Percentiles rank a stretch among this genome's conserved stretches.
phyloP scores from a whole-genome alignment of 2,888 invertebrate genomes.

The Empis stercorea region DNA sequence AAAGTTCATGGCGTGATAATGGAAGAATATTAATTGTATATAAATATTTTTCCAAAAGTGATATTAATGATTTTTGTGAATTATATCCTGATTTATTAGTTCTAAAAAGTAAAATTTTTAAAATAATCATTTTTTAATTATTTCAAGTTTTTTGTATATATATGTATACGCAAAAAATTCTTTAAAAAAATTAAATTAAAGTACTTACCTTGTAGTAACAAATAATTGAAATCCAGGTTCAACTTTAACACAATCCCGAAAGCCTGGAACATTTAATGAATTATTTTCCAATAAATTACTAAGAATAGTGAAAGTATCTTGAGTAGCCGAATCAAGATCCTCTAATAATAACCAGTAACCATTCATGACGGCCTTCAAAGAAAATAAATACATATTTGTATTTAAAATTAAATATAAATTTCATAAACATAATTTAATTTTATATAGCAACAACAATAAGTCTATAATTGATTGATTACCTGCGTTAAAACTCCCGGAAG shows the following conservation, averaged over 20 bases:
- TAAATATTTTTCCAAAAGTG: constrained; percentile 68
- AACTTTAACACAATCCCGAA: constrained; percentile 66
- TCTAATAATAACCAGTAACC: constrained; percentile 90
- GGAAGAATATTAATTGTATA: constrained; percentile 71
- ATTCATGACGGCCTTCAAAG: constrained; percentile 51
- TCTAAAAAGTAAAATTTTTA: constrained; percentile 16
- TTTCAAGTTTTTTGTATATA: too few relatives aligned
- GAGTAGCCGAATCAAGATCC: constrained; percentile 87
- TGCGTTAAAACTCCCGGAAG: constrained; percentile 85
- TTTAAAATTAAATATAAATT: too few relatives aligned
- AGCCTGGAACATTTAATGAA: constrained; percentile 74
- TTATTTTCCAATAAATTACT: constrained; percentile 74
- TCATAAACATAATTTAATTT: background rate
- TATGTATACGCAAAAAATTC: too few relatives aligned
- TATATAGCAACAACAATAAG: too few relatives aligned
- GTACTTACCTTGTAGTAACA: constrained; percentile 63
- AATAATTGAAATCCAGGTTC: constrained; percentile 85
- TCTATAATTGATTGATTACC: constrained; percentile 39
- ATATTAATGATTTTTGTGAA: constrained; percentile 46
- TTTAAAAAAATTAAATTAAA: background rate
- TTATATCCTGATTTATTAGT: constrained; percentile 27
- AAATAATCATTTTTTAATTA: background rate
- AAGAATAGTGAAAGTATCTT: constrained; percentile 82
- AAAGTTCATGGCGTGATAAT: constrained; percentile 59
- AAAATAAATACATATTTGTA: too few relatives aligned